These are phyloP conservation scores for Dryobotodes eremita DNA, from an alignment of 2,888 invertebrate species.

Conservation along the genomic window DNA sequence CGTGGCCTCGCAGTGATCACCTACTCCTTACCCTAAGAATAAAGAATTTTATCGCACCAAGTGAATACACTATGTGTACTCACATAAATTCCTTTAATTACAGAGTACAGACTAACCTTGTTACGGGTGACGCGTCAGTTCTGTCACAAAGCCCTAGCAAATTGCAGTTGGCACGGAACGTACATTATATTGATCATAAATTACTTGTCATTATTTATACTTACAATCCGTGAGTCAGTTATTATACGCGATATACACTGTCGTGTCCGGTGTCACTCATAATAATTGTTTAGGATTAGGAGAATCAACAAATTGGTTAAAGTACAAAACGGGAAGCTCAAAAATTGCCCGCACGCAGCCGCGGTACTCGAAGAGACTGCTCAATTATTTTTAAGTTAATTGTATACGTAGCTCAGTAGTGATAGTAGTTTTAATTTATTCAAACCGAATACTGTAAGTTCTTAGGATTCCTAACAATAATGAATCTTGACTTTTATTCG, in stretches of 20 bases:
- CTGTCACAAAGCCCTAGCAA: slow-evolving; percentile 51
- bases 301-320: slow-evolving; percentile 48
- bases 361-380: slow-evolving; percentile 70
- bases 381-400: slow-evolving; percentile 75
- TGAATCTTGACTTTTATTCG: slow-evolving; percentile 62
- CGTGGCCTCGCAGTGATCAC: slow-evolving; percentile 85
- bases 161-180: slow-evolving; percentile 60
- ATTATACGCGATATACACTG: slow-evolving; percentile 34
- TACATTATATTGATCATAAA: slow-evolving; percentile 60
- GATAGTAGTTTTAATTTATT: slow-evolving; percentile 78
- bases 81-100: slow-evolving; percentile 58
- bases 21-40: slow-evolving; percentile 45
- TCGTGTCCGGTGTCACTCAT: slow-evolving; percentile 26
- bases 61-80: slow-evolving; percentile 64
- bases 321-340: slow-evolving; percentile 65
- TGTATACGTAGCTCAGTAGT: slow-evolving; percentile 64
- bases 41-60: slow-evolving; percentile 61
- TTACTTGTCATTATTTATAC: slow-evolving; percentile 51
- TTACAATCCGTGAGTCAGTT: slow-evolving; percentile 40
- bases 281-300: slow-evolving; percentile 27
- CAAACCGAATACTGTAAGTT: slow-evolving; percentile 56
- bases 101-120: slow-evolving; percentile 61
- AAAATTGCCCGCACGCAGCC: slow-evolving; percentile 54
- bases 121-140: slow-evolving; percentile 51
- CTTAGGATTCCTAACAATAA: slow-evolving; percentile 40